These are phyloP conservation scores for Patella pellucida DNA, from an alignment of 2,888 invertebrate genomes.

Conservation along the genomic window DNA sequence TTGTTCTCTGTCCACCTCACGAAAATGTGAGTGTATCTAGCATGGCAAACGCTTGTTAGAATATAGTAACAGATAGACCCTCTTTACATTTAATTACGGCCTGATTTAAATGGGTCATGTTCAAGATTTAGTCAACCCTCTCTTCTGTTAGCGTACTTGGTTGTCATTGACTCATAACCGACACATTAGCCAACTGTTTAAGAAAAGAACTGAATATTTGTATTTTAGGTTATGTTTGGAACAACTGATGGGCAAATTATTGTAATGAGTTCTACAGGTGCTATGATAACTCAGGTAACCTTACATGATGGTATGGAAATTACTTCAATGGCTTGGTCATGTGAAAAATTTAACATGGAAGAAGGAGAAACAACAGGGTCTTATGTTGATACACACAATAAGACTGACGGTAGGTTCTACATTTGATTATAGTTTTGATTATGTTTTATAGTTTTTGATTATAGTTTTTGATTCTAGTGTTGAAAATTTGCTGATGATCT, in stretches of 20 bases:
- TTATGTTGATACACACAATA: neutral
- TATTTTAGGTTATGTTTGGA: slow-evolving; percentile 87
- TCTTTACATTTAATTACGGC: too few species aligned
- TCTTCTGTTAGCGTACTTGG: too few species aligned
- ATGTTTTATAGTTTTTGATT: neutral
- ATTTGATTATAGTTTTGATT: neutral
- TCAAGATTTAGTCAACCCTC: too few species aligned
- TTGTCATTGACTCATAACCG: too few species aligned
- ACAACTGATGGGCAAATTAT: slow-evolving; percentile 94
- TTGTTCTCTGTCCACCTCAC: too few species aligned
- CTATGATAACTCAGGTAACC: slow-evolving; percentile 94
- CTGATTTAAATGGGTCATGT: too few species aligned
- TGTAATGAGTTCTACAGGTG: slow-evolving; percentile 95
- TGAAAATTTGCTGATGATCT: too few species aligned
- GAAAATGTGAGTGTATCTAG: too few species aligned
- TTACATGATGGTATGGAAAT: slow-evolving; percentile 86
- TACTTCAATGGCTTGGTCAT: slow-evolving; percentile 94
- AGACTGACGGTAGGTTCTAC: neutral
- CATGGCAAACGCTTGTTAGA: too few species aligned
- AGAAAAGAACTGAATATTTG: neutral
- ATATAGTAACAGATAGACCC: too few species aligned
- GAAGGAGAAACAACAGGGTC: slow-evolving; percentile 73
- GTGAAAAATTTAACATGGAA: slow-evolving; percentile 98
- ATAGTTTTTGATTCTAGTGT: neutral
- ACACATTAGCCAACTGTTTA: neutral